Evolutionary conservation across 2,888 invertebrate species (phyloP).

Genomic region (Xestoiulus laeticollis): DNA sequence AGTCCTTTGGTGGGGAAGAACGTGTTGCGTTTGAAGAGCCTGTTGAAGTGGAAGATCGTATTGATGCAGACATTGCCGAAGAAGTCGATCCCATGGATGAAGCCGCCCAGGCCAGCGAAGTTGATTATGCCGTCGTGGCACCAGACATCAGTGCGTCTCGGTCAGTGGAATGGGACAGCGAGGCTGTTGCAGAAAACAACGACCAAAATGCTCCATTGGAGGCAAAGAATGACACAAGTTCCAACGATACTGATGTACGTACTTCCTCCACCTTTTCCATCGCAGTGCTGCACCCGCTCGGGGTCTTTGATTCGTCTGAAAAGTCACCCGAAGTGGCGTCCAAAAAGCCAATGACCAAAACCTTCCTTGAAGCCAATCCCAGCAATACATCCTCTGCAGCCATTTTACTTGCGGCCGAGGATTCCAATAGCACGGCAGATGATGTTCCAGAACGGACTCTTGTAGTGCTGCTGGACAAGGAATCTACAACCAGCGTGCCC

Average conservation of each 20-base stretch:
- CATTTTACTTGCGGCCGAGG: not conserved
- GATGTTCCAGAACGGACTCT: not conserved
- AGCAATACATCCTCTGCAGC: not conserved
- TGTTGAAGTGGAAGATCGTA: not conserved
- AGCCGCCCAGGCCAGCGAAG: slow-evolving; percentile 50
- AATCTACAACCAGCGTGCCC: not conserved
- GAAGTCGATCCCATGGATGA: slow-evolving; percentile 49
- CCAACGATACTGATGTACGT: slow-evolving; percentile 38
- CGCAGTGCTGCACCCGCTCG: slow-evolving; percentile 42
- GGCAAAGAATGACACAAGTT: not conserved
- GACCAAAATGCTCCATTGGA: not conserved
- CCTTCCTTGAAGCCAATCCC: not conserved
- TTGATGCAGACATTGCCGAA: not conserved
- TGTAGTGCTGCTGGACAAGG: not conserved
- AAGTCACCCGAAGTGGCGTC: slow-evolving; percentile 27
- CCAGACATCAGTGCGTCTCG: slow-evolving; percentile 28
- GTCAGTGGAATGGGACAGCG: slow-evolving; percentile 42
- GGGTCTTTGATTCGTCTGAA: not conserved
- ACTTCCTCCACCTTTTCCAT: slow-evolving; percentile 39
- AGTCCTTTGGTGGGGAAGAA: too few species aligned
- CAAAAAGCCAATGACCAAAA: not conserved
- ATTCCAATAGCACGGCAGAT: not conserved
- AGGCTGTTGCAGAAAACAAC: not conserved
- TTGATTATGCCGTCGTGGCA: slow-evolving; percentile 46
- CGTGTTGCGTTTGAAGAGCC: not conserved